A percentile compares a stretch with the other conserved stretches of the same genome.
Evolutionary conservation across 2,113 vertebrate species (phyloP).

Genomic region (Rhinolophus ferrumequinum): DNA sequence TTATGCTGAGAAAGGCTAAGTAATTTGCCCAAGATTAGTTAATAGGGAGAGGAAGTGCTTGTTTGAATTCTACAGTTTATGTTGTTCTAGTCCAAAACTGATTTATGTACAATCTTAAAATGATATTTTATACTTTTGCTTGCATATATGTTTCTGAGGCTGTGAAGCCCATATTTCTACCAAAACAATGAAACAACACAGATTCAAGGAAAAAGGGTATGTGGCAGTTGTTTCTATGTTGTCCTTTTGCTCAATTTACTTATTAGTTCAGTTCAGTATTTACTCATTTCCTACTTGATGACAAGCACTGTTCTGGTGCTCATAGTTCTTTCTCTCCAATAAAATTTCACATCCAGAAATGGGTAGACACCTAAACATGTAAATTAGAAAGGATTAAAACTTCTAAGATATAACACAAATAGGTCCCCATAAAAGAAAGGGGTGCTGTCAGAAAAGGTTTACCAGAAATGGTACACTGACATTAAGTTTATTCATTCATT

Average conservation of each 20-base stretch:
- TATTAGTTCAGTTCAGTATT: neutral
- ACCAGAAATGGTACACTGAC: neutral
- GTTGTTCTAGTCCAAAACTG: neutral
- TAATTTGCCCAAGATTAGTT: neutral
- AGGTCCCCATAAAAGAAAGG: neutral
- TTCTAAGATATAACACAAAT: neutral
- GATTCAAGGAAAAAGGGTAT: neutral
- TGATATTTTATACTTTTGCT: neutral
- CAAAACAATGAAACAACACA: neutral
- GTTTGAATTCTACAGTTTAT: neutral
- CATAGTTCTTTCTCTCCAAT: neutral
- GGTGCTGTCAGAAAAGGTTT: neutral
- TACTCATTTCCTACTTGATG: neutral
- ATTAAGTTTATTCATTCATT: neutral
- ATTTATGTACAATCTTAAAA: neutral
- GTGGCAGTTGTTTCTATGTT: neutral
- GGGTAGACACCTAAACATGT: neutral
- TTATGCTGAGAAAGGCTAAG: neutral
- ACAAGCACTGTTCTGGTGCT: neutral
- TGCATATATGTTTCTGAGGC: neutral
- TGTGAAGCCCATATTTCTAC: neutral
- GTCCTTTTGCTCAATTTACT: neutral
- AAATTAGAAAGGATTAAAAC: neutral
- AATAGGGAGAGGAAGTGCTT: neutral
- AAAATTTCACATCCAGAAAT: slow-evolving; percentile 5